These are phyloP conservation scores for Camelus bactrianus DNA, from an alignment of 2,113 vertebrate genomes.

Conservation along the genomic window DNA sequence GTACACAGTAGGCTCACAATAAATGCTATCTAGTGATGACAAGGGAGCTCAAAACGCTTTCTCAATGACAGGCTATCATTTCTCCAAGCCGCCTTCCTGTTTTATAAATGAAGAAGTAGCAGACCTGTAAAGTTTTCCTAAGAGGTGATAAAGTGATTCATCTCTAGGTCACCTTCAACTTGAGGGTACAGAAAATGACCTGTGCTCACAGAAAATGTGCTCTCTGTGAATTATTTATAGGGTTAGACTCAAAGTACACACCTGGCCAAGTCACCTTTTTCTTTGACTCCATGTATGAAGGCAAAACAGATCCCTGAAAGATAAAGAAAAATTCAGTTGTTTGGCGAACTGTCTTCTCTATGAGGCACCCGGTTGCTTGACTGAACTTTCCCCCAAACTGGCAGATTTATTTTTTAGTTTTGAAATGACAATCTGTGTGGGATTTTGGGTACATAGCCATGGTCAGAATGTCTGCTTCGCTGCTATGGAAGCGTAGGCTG, in stretches of 20 bases:
- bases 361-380: background rate
- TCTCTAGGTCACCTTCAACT: slow-evolving; percentile 28
- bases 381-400: background rate
- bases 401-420: background rate
- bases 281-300: background rate
- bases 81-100: background rate
- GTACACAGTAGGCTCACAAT: slow-evolving; percentile 78
- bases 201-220: background rate
- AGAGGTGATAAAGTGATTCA: slow-evolving; percentile 52
- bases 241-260: background rate
- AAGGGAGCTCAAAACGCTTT: slow-evolving; percentile 10
- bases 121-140: slow-evolving; percentile 46
- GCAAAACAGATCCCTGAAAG: background rate
- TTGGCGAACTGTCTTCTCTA: background rate
- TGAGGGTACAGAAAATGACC: slow-evolving; percentile 24
- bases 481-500: background rate
- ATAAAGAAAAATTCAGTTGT: background rate
- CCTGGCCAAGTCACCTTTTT: background rate
- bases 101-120: slow-evolving; percentile 46
- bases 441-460: background rate
- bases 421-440: background rate
- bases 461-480: background rate
- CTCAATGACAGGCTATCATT: background rate
- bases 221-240: slow-evolving; percentile 32
- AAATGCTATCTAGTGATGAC: slow-evolving; percentile 60